Base-by-base conservation (phyloP, 64 coral and sea anemone species). In the Orbicella faveolata region DNA sequence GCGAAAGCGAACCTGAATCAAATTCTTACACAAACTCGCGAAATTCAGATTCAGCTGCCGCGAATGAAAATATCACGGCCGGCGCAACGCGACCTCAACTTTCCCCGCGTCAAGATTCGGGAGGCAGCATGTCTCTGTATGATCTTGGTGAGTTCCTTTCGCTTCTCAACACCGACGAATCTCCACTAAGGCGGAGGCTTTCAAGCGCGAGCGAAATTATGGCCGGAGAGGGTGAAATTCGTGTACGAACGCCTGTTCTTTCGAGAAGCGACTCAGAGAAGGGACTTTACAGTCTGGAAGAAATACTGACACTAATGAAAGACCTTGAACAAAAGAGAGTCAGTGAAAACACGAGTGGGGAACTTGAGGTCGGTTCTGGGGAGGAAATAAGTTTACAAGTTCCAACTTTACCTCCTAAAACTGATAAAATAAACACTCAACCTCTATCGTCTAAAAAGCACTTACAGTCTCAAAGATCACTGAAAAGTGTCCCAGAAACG, bases 121-220 rank as follows among this genome's bases (percentile, higher is more conserved):
- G 89, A 1, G 92, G 92, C 13, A 84, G 41, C 6, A 87, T 90
- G 37, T 91, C 95, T 19, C 73, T 96, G 2, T 94, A 82, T 21
- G 92, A 96, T 75, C 95, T 96, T 11, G 89, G 88, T 0, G 95
- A 96, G 52, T 96, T 96, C 88, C 77, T 96, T 57, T 80, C 69
- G 25, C 21, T 94, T 26, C 64, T 93, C 6, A 94, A 96, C 51
- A 87, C 84, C 0, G 95, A 96, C 41, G 94, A 96, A 17, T 92
- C 94, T 5, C 94, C 94, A 13, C 65, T 96, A 34, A 89, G 94
- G 79, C 76, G 94, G 17, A 75, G 90, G 25, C 76, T 96, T 36
- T 96, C 95, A 5, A 94, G 92, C 34, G 82, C 81, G 6, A 73
- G 61, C 20, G 76, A 67, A 2, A 69, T 9, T 21, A 69, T 69